Evolutionary conservation across 2,888 invertebrate genomes (phyloP), one percentile per base, ranked within the genome.

Genomic region (Perizoma flavofasciatum): DNA sequence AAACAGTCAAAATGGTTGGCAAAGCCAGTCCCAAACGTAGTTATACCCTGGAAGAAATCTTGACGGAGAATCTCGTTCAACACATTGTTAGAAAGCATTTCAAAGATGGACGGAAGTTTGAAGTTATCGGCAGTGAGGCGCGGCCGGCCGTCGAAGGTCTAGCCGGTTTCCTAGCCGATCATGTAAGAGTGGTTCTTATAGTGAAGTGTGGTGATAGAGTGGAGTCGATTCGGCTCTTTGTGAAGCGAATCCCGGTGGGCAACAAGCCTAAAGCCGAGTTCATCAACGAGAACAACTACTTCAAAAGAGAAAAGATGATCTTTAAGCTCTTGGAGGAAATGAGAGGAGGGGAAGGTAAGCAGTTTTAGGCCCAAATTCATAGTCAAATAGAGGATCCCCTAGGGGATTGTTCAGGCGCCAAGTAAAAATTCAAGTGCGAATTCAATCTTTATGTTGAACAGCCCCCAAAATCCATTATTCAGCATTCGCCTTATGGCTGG

Each of bases 131-230:
- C 0, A 63, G 74, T 32, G 71, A 81, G 3, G 55, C 83, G n/a
- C 71, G 53, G 8, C 72, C 81, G 0, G 86, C 87, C 0, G 58
- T 73, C 0, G 75, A 78, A 0, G 89, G 89, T 0, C 49, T 89
- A 0, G 75, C 81, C 0, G 90, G 90, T 0, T 89, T 85, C 68
- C 75, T 90, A 0, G 89, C 85, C 1, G 89, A 88, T 51, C 89
- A 90, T 62, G 71, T 83, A 10, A 73, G 79, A 11, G 74, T 77
- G 4, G 69, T 71, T 0, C 58, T 90, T 0, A 63, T 69, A 5
- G 77, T 85, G 9, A 61, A 54, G 43, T 50, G 50, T 49, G 60
- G 63, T 1, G 79, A 69, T 0, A n/a, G 63, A 0, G 37, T 65
- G 6, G 67, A 69, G 49, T 51, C 70, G 37, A 66, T 88, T 5